These are phyloP conservation scores for Amphimedon queenslandica DNA, from an alignment of 37 sponge, comb jelly and placozoan species.

Conservation along the genomic window DNA sequence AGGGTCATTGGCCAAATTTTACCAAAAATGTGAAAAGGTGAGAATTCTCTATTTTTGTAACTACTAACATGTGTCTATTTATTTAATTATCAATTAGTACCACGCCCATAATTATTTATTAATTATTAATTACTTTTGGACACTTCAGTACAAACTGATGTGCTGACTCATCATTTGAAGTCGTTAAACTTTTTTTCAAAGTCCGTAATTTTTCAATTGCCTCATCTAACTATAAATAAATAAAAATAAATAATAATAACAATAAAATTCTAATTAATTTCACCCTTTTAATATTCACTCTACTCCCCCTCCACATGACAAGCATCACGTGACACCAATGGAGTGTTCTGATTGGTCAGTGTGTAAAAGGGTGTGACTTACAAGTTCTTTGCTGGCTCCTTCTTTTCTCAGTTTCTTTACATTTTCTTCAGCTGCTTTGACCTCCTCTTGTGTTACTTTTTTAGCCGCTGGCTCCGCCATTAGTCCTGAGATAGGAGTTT, in stretches of 20 bases:
- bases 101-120: not conserved
- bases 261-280: no score
- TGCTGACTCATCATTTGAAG: not conserved
- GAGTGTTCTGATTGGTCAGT: not conserved
- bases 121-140: conserved; percentile 57
- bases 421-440: not conserved
- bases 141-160: conserved; percentile 64
- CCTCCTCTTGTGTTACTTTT: conserved; percentile 1
- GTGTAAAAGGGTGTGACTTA: not conserved
- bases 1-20: no score
- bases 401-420: conserved; percentile 1
- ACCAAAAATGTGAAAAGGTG: no score
- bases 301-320: no score
- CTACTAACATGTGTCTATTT: not conserved
- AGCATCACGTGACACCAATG: not conserved
- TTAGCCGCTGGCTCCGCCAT: not conserved
- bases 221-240: not conserved
- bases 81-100: not conserved
- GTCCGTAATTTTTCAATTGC: not conserved
- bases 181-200: not conserved
- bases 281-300: no score
- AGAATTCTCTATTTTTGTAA: no score
- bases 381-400: not conserved
- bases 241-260: no score
- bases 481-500: not conserved